Conservation (phyloP, 1,140 invertebrate species). For the Diabrotica virgifera region DNA sequence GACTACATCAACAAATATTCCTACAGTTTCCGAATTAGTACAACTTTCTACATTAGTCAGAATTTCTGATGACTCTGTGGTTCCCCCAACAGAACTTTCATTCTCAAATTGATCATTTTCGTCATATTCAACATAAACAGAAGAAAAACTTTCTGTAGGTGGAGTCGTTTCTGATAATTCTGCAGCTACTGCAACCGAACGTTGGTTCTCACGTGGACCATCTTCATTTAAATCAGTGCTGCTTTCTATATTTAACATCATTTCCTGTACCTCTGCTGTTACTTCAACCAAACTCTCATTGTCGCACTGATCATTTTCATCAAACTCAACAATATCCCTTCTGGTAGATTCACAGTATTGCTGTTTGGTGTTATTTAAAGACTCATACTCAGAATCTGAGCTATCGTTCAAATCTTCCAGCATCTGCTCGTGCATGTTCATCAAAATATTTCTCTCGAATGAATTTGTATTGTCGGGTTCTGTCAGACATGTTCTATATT, state of each 20-base stretch:
- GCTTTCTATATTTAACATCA: conserved; percentile 14
- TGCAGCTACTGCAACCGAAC: too few species aligned
- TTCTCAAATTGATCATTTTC: too few species aligned
- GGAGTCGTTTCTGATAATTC: too few species aligned
- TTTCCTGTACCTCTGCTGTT: conserved; percentile 10
- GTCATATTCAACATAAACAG: too few species aligned
- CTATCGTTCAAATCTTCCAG: conserved; percentile 21
- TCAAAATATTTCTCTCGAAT: conserved; percentile 37
- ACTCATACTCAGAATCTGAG: conserved; percentile 7
- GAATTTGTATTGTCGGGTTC: conserved; percentile 9
- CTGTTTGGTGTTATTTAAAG: neutral
- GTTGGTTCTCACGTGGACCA: neutral
- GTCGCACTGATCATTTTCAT: conserved; percentile 17
- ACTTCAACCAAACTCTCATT: conserved; percentile 27
- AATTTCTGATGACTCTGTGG: too few species aligned
- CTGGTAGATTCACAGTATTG: neutral
- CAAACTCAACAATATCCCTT: conserved; percentile 23
- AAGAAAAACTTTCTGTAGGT: too few species aligned
- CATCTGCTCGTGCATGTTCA: conserved; percentile 32
- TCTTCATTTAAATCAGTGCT: conserved; percentile 8
- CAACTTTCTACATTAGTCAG: too few species aligned
- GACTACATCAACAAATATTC: too few species aligned
- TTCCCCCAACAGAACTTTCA: too few species aligned
- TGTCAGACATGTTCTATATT: conserved; percentile 20
- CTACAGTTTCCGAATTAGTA: too few species aligned